Percentiles rank a stretch among this genome's conserved stretches.
These are phyloP conservation scores for Eulithis testata DNA, from an alignment of 2,888 invertebrate genomes.

Conservation along the genomic window DNA sequence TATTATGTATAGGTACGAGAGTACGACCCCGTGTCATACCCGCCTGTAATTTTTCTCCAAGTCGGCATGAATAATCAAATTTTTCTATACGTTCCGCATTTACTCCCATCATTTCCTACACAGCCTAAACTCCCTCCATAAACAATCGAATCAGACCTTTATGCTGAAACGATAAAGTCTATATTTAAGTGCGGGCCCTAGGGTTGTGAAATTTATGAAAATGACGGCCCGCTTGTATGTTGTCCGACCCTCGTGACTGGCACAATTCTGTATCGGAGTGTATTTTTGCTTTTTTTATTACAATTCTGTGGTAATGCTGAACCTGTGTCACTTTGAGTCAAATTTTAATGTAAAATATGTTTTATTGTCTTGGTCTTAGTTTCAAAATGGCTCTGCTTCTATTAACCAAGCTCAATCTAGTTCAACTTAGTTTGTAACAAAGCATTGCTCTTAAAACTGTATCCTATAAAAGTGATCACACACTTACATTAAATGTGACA, in stretches of 20 bases:
- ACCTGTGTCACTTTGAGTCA: slow-evolving; percentile 24
- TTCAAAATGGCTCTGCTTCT: background rate
- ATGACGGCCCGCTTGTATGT: slow-evolving; percentile 62
- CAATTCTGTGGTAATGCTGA: slow-evolving; percentile 60
- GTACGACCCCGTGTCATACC: slow-evolving; percentile 60
- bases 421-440: no score
- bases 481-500: no score
- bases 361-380: slow-evolving; percentile 7
- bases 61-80: slow-evolving; percentile 83
- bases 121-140: slow-evolving; percentile 51
- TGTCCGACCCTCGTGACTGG: slow-evolving; percentile 76
- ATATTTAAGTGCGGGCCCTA: slow-evolving; percentile 59
- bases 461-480: background rate
- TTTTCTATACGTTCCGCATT: slow-evolving; percentile 81
- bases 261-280: slow-evolving; percentile 76
- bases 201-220: slow-evolving; percentile 79
- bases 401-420: no score
- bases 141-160: slow-evolving; percentile 62
- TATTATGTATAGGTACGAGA: slow-evolving; percentile 7
- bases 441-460: no score
- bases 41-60: slow-evolving; percentile 77
- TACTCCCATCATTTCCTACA: slow-evolving; percentile 60
- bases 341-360: slow-evolving; percentile 10
- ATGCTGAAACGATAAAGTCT: slow-evolving; percentile 60
- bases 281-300: slow-evolving; percentile 80